Evolutionary conservation across 2,888 invertebrate genomes (phyloP), one percentile per base, ranked within the genome.

Genomic region (Atherix ibis): DNA sequence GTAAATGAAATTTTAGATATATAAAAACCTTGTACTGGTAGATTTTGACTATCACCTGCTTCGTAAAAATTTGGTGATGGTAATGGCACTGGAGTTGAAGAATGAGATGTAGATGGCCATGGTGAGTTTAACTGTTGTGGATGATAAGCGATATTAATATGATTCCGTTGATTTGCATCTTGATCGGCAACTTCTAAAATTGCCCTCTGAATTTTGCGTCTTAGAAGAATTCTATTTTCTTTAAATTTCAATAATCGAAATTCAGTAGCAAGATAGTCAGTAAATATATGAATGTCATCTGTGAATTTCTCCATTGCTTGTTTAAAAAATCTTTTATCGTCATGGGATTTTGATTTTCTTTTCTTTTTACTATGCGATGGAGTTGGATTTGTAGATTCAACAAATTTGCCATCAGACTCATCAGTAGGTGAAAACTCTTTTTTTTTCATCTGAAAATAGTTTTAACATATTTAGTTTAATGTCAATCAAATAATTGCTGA

Each of bases 161-260:
- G 6, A 22, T 22, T 5, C 8, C 4, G 6, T 12, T 31, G 18
- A 31, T 31, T 31, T 31, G 31, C 31, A 31, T 31, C 31, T 5
- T 18, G 4, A 8, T 31, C 31, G 15, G 31, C 31, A 4, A 31
- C 31, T 5, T 31, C 31, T n/a, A 31, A 5, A 8, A 31, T 18
- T 18, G 19, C 18, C 12, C 18, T 31, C 18, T 18, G 19, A 8
- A 31, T 31, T 6, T 18, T 31, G 3, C 31, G 4, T 12, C 19
- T 31, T 12, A 31, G n/a, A 18, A 31, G 31, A 4, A 18, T 31
- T 31, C 18, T 31, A 18, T 31, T 31, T 18, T 31, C 18, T n/a
- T 31, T 5, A 6, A 4, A 12, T 31, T 31, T 31, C 4, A 31
- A 12, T n/a, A 18, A 31, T 13, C 18, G 31, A 31, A 31, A 31